A percentile compares a stretch with the other conserved stretches of the same genome.
Conservation (phyloP, 2,113 vertebrate genomes). For the Megalops atlanticus region DNA sequence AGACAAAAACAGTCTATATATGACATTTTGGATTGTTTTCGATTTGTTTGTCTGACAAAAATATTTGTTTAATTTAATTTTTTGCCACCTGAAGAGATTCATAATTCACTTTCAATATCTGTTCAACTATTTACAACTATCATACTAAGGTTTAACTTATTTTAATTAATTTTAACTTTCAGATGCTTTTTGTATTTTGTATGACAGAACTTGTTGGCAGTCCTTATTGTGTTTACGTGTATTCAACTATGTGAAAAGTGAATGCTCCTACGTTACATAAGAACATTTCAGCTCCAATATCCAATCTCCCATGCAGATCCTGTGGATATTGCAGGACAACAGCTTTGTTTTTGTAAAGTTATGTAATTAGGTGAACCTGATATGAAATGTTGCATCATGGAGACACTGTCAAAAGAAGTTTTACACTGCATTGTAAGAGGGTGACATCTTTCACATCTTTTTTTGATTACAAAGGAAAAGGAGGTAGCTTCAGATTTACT, state of each 20-base stretch:
- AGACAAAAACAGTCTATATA: neutral
- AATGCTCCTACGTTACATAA: neutral
- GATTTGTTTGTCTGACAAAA: neutral
- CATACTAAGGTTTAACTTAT: neutral
- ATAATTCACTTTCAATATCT: neutral
- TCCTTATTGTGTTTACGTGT: neutral
- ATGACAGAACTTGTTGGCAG: neutral
- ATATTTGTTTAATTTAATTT: neutral
- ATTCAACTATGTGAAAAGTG: neutral
- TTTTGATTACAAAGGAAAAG: neutral
- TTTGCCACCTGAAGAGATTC: neutral
- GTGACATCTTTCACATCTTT: neutral
- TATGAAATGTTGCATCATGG: neutral
- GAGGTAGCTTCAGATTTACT: neutral
- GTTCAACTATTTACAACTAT: neutral
- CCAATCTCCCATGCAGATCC: no score
- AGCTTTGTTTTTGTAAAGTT: no score
- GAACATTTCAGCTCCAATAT: no score
- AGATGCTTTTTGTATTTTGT: neutral
- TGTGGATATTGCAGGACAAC: no score
- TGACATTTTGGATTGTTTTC: neutral
- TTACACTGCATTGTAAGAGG: neutral
- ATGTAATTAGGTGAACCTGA: neutral
- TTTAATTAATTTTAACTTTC: neutral
- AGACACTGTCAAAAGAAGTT: no score